Conservation (phyloP, 2,888 invertebrate genomes). For the Trachelus tabidus region DNA sequence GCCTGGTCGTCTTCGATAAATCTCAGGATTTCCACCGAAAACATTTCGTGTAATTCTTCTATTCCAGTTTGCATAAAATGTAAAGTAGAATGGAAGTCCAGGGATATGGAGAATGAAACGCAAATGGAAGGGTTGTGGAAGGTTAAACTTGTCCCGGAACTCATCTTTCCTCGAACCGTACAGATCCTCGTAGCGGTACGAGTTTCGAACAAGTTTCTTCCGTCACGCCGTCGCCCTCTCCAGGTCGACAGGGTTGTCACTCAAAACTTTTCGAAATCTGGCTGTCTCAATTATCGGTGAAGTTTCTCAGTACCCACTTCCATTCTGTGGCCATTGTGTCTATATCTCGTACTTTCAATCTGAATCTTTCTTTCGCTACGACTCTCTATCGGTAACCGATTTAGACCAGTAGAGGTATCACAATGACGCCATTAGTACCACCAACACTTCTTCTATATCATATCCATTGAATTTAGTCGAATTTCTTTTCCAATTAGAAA, state of each 20-base stretch:
- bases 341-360: background rate
- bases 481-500: background rate
- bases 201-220: background rate
- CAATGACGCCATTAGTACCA: background rate
- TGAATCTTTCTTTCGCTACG: background rate
- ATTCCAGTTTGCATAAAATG: background rate
- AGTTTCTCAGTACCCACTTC: background rate
- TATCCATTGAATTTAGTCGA: background rate
- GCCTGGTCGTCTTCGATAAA: too few relatives aligned
- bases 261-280: conserved; percentile 4
- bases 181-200: background rate
- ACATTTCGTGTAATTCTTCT: background rate
- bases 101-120: background rate
- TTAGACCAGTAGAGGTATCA: background rate
- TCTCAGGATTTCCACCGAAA: background rate
- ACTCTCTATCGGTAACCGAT: background rate
- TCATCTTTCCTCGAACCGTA: background rate
- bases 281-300: conserved; percentile 4
- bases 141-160: background rate
- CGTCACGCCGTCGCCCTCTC: background rate
- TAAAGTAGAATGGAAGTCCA: background rate
- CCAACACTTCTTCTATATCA: background rate
- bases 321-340: background rate
- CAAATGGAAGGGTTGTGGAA: background rate
- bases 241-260: background rate